Evolutionary conservation across 2,113 vertebrate genomes (phyloP), one percentile per base, ranked within the genome.

Genomic region (Accipiter virgatus): DNA sequence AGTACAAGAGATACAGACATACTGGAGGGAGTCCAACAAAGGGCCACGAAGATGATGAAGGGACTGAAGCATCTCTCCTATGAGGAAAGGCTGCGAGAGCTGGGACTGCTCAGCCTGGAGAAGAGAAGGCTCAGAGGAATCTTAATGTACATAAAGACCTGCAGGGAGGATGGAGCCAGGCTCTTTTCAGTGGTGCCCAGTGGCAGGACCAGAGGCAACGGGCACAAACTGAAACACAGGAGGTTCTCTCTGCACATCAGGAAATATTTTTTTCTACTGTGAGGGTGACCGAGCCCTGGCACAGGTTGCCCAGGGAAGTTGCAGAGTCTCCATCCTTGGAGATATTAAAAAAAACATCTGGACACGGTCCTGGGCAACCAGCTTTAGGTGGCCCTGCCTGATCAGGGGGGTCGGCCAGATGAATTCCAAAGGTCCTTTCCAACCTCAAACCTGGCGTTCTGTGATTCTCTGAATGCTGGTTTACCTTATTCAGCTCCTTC

Each of bases 321-420:
- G 21, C 38, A 9, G 40, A 61, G 59, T 61, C 22, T 86, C 12
- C 18, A 10, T 82, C 9, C 36, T 66, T 38, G 7, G 23, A 81
- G 40, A n/a, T 47, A n/a, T 3, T 61, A 5, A 47, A 67, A 63
- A 63, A 53, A 45, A 0, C 0, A 22, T 21, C 16, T 73, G 23
- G 20, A 81, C 10, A 29, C 0, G 1, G 21, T 29, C 43, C 13
- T n/a, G 13, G 6, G 7, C 3, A 75, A 47, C 4, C 4, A 6
- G 10, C 2, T 61, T 11, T 45, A 65, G 21, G 14, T 27, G 59
- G 4, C 2, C 13, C 23, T 38, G 42, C 40, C 62, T 53, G 27
- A 87, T 27, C 38, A 83, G 25, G 10, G 6, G 6, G 2, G 1
- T 36, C 36, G 18, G 56, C 18, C 16, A 52, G 36, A 20, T 2